Evolutionary conservation across 2,888 invertebrate genomes (phyloP), one percentile per base, ranked within the genome.

Genomic region (Holacanthella duospinosa): DNA sequence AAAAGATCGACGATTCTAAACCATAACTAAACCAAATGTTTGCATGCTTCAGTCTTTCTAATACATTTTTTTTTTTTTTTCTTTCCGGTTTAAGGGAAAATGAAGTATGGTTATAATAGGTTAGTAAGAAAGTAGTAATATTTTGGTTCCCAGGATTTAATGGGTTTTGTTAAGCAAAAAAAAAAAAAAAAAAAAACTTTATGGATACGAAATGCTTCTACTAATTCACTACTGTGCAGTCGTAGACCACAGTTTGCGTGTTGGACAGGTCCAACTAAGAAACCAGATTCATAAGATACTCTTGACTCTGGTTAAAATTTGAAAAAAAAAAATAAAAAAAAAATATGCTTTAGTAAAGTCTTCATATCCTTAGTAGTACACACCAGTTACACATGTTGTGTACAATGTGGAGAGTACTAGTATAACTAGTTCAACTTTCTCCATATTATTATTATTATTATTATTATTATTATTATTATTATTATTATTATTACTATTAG

Each of bases 21-120:
- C n/a, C n/a, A n/a, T n/a, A n/a, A n/a, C n/a, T n/a, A n/a, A n/a
- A n/a, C n/a, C n/a, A n/a, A n/a, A n/a, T n/a, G n/a, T 48, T 21
- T 48, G 19, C 21, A 48, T 4, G 21, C 19, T 48, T 21, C 48
- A 9, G 16, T 48, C 19, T 21, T 21, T 21, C 48, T n/a, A 9
- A 9, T 21, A 9, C 12, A 21, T 21, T 36, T 36, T 36, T 16
- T 16, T 36, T 48, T 48, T 48, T 36, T 48, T 21, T 21, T 48
- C 48, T 48, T 48, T 48, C 48, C 48, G 48, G 48, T 48, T n/a
- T n/a, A 48, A 21, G n/a, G 4, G 48, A 48, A 48, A 48, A 48
- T 48, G 48, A 48, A 48, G 48, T 48, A 48, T 48, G 48, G 48
- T 48, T 48, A 48, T 48, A 48, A 48, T 48, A 48, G 48, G 48